phyloP scores from a whole-genome alignment of 2,888 invertebrate species.

The Diabrotica balteata region DNA sequence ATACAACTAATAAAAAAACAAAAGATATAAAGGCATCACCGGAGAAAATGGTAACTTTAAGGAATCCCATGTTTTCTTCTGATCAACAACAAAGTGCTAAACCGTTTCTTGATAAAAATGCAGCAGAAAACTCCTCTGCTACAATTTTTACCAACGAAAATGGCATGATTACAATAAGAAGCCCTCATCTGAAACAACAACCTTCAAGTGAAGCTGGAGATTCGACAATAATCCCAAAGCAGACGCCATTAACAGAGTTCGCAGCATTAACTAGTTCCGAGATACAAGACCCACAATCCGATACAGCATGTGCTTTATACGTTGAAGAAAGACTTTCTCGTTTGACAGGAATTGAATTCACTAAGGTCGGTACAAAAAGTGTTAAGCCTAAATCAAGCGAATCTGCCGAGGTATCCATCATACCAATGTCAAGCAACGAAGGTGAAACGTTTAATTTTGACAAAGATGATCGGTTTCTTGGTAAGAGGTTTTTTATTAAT shows the following conservation, averaged over 20 bases:
- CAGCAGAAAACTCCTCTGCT: constrained; percentile 64
- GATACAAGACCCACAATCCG: constrained; percentile 23
- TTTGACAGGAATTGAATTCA: constrained; percentile 59
- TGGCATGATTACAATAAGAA: constrained; percentile 86
- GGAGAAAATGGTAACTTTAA: constrained; percentile 73
- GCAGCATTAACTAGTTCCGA: constrained; percentile 3
- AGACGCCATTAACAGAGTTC: constrained; percentile 36
- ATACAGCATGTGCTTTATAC: constrained; percentile 48
- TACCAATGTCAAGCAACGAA: constrained; percentile 52
- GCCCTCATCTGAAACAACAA: constrained; percentile 67
- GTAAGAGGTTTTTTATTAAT: constrained; percentile 42
- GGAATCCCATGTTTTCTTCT: constrained; percentile 79
- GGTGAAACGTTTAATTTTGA: constrained; percentile 48
- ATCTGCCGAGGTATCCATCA: constrained; percentile 59
- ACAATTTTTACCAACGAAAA: constrained; percentile 75
- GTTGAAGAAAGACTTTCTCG: constrained; percentile 59
- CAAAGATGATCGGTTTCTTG: constrained; percentile 58
- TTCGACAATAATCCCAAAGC: constrained; percentile 37
- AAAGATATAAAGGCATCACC: constrained; percentile 42
- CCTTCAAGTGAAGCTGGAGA: constrained; percentile 41
- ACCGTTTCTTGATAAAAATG: constrained; percentile 52
- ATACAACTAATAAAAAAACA: constrained; percentile 59
- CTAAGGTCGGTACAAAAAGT: constrained; percentile 56
- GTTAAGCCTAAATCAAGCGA: constrained; percentile 45
- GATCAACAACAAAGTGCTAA: constrained; percentile 59